These are phyloP conservation scores for Saimiri boliviensis DNA, from an alignment of 2,113 vertebrate species.

Conservation along the genomic window DNA sequence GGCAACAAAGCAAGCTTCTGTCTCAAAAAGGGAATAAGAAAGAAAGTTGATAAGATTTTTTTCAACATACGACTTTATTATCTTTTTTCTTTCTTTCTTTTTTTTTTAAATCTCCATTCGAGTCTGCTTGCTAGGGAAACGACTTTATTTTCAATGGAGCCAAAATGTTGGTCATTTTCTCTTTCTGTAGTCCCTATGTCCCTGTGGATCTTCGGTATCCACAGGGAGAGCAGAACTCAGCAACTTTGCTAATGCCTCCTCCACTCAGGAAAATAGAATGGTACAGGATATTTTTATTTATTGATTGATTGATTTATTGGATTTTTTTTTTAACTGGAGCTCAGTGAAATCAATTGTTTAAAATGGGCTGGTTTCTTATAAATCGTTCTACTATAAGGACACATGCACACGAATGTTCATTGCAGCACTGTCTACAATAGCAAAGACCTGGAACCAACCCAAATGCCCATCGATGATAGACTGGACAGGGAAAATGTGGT, in stretches of 20 bases:
- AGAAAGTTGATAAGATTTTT: neutral
- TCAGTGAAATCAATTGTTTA: constrained; percentile 15
- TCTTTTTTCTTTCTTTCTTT: neutral
- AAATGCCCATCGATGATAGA: too few species aligned
- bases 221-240: neutral
- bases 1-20: too few species aligned
- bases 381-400: too few species aligned
- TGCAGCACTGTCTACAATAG: too few species aligned
- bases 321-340: neutral
- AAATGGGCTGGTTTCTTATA: constrained; percentile 26
- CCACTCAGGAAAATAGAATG: constrained; percentile 18
- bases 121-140: too few species aligned
- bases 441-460: too few species aligned
- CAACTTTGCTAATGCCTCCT: neutral
- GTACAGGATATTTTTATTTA: neutral
- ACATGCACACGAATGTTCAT: too few species aligned
- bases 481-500: too few species aligned
- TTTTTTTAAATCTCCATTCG: too few species aligned
- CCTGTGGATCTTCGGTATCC: neutral
- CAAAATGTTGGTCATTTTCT: constrained; percentile 16
- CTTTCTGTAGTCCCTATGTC: neutral
- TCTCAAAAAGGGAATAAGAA: too few species aligned
- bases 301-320: too few species aligned
- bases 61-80: neutral
- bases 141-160: neutral